Conservation (phyloP, 2,797 vertebrate genomes). For the Molossus molossus region DNA sequence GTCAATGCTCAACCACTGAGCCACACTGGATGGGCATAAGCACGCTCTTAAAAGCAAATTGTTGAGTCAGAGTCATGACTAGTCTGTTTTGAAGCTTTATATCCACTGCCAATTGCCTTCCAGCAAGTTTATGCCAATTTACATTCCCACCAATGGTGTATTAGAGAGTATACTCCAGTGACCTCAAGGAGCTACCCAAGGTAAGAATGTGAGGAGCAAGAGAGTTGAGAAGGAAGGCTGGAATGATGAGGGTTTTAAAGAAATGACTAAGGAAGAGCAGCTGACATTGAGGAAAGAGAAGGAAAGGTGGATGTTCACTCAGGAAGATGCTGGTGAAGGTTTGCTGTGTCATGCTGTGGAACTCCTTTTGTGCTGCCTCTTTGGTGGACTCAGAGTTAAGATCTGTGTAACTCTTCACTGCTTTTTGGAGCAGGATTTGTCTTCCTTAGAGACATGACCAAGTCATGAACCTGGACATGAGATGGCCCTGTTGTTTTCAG, state of each 20-base stretch:
- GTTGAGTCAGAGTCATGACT: background rate
- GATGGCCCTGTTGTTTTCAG: background rate
- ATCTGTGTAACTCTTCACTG: background rate
- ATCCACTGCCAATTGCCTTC: conserved; percentile 1
- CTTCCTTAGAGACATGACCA: background rate
- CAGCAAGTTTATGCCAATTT: background rate
- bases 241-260: background rate
- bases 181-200: background rate
- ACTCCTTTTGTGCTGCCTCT: background rate
- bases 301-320: background rate
- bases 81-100: conserved; percentile 39
- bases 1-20: too few relatives aligned
- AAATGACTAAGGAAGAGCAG: background rate
- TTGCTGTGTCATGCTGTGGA: background rate
- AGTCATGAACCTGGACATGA: background rate
- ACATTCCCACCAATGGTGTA: background rate
- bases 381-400: background rate
- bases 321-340: background rate
- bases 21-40: background rate
- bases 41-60: conserved; percentile 39
- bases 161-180: background rate
- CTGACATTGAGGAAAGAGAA: background rate
- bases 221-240: background rate
- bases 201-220: background rate
- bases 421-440: background rate